Base-by-base conservation (phyloP, 1,140 invertebrate species). In the Spodoptera litura region DNA sequence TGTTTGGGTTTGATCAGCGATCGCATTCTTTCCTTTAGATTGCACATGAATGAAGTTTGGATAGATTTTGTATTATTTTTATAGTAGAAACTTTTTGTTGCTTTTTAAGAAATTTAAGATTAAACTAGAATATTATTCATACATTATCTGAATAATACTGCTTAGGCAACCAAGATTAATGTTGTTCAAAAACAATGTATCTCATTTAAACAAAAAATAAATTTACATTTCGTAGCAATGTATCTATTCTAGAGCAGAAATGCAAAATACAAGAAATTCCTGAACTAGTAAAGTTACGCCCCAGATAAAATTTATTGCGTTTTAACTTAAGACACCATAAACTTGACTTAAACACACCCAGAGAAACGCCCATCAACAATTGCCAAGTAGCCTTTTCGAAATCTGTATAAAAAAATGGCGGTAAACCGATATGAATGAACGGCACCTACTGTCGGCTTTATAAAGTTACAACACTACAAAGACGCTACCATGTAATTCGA, bases 401-500 rank as follows among this genome's bases (percentile, higher is more conserved):
- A 81, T n/a, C 81, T 64, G 75, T 81, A 73, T 81, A 56, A 81
- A 83, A 87, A 86, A 86, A 75, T 80, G 80, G 80, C 77, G 82
- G 87, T 82, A 90, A 88, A 83, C 85, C 81, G 87, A 90, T 88
- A 89, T 79, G 83, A 87, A 86, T 75, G 83, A 85, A 87, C 84
- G 73, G 84, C 86, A 88, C 82, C 83, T 85, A 85, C 78, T 72
- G 77, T 76, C 83, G 55, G 82, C 79, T 83, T 76, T 83, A 81
- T 88, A 85, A 87, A 85, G 80, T 89, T 89, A 84, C 88, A 88
- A 82, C 78, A 82, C 83, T 81, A 85, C 87, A 88, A 86, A 86
- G 85, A 91, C 78, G 87, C 92, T 92, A 91, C 92, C 88, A 87
- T 93, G 93, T 91, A 93, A 94, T 87, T 84, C 76, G 93, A 94